These are phyloP conservation scores for Pilophorus perplexus DNA, from an alignment of 2,888 invertebrate genomes.

Conservation along the genomic window DNA sequence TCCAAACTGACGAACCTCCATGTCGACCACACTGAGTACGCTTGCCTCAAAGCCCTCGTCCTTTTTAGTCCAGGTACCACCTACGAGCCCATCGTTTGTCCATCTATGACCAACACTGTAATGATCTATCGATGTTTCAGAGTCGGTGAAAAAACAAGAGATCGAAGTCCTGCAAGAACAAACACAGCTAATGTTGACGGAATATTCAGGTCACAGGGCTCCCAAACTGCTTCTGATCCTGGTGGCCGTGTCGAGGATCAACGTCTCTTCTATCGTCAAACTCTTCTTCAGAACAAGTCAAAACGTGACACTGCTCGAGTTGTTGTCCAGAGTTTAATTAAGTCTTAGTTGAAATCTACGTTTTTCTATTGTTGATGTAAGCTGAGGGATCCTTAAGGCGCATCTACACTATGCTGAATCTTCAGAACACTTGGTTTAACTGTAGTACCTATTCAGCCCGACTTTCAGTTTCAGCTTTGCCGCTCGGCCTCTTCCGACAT, in stretches of 20 bases:
- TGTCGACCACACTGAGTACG: slow-evolving; percentile 79
- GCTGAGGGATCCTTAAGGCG: too few relatives aligned
- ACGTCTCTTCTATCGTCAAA: slow-evolving; percentile 8
- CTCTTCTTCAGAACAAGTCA: slow-evolving; percentile 37
- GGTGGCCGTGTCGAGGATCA: slow-evolving; percentile 38
- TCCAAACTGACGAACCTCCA: slow-evolving; percentile 54
- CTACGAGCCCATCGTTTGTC: too few relatives aligned
- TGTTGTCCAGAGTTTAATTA: slow-evolving; percentile 7
- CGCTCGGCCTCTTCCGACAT: too few relatives aligned
- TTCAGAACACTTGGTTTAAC: too few relatives aligned
- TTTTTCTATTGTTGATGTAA: too few relatives aligned
- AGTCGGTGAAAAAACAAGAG: slow-evolving; percentile 62
- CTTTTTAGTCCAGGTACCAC: slow-evolving; percentile 81
- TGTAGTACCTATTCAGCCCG: too few relatives aligned
- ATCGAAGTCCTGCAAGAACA: slow-evolving; percentile 75
- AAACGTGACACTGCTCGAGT: slow-evolving; percentile 5
- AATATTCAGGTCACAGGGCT: slow-evolving; percentile 58
- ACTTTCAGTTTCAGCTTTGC: too few relatives aligned
- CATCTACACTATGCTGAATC: too few relatives aligned
- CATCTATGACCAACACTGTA: not conserved
- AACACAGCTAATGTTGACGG: slow-evolving; percentile 72
- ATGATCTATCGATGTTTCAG: slow-evolving; percentile 52
- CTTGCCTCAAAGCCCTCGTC: slow-evolving; percentile 78
- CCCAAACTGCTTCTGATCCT: slow-evolving; percentile 38
- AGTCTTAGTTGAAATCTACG: too few relatives aligned